Percentiles rank a stretch among this genome's conserved stretches.
Conservation (phyloP, 1,140 invertebrate species). For the Ectropis grisescens region DNA sequence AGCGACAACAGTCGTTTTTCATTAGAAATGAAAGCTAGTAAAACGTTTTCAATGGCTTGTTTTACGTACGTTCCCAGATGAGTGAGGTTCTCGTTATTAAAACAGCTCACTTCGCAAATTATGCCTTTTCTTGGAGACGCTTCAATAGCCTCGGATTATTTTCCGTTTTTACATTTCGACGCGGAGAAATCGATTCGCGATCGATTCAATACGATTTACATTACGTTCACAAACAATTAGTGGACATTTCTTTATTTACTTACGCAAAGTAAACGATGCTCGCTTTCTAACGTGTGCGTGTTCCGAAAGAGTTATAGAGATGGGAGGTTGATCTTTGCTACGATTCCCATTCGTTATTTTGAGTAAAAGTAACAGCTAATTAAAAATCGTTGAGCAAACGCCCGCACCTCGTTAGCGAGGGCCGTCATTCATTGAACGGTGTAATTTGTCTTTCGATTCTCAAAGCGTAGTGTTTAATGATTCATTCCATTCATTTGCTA, state of each 20-base stretch:
- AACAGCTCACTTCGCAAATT: constrained; percentile 27
- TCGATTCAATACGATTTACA: neutral
- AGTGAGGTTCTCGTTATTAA: constrained; percentile 24
- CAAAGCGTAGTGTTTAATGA: too few species aligned
- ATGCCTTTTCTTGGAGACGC: constrained; percentile 39
- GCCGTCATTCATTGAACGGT: too few species aligned
- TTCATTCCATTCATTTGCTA: too few species aligned
- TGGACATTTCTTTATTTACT: constrained; percentile 1
- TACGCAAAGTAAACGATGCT: constrained; percentile 15
- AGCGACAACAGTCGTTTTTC: constrained; percentile 30
- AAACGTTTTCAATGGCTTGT: constrained; percentile 39
- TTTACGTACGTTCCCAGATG: constrained; percentile 28
- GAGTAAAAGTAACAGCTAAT: constrained; percentile 41
- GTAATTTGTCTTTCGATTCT: too few species aligned
- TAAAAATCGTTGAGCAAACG: constrained; percentile 30
- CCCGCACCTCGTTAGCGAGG: too few species aligned
- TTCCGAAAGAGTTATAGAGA: constrained; percentile 29
- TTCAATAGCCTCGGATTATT: constrained; percentile 46
- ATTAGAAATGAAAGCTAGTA: constrained; percentile 41
- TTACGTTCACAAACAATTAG: neutral
- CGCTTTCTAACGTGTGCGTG: constrained; percentile 32
- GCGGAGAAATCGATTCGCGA: constrained; percentile 26
- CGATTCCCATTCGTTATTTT: constrained; percentile 41
- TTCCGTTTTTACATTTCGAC: constrained; percentile 32
- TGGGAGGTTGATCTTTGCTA: constrained; percentile 21